Conservation (phyloP, 1,140 invertebrate genomes). For the Oppia nitens region DNA sequence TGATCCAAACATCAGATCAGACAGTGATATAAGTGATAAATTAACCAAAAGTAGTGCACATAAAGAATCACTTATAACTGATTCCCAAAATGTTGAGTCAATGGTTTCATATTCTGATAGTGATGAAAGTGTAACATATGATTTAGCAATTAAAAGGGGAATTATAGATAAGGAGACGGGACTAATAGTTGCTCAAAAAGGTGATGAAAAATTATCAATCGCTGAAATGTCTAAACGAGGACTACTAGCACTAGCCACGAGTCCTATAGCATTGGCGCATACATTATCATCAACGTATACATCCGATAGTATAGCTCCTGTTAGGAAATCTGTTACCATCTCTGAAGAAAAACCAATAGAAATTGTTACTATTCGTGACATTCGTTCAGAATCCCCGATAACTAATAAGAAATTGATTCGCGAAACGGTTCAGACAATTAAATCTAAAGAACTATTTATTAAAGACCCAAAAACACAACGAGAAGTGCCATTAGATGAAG, state of each 20-base stretch:
- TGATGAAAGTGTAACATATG: constrained; percentile 65
- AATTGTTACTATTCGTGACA: not conserved
- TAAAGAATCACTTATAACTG: too few relatives aligned
- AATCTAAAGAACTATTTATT: constrained; percentile 32
- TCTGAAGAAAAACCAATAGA: not conserved
- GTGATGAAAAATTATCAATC: constrained; percentile 51
- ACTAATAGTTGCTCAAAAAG: constrained; percentile 52
- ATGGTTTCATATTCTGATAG: constrained; percentile 64
- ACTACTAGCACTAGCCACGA: constrained; percentile 22
- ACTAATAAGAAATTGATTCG: not conserved
- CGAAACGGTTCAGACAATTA: constrained; percentile 24
- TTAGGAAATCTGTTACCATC: not conserved
- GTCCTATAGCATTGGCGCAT: not conserved
- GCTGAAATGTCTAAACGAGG: constrained; percentile 33
- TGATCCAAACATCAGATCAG: too few relatives aligned
- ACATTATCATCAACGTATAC: not conserved
- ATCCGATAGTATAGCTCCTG: too few relatives aligned
- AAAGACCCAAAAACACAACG: constrained; percentile 55
- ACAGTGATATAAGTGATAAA: too few relatives aligned
- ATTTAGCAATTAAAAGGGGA: constrained; percentile 60
- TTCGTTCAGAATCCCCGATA: not conserved
- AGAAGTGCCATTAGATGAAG: constrained; percentile 59
- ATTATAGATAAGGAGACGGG: constrained; percentile 54
- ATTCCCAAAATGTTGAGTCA: too few relatives aligned
- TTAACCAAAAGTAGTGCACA: too few relatives aligned